phyloP scores from a whole-genome alignment of 2,113 vertebrate genomes.

The Podarcis cretensis region DNA sequence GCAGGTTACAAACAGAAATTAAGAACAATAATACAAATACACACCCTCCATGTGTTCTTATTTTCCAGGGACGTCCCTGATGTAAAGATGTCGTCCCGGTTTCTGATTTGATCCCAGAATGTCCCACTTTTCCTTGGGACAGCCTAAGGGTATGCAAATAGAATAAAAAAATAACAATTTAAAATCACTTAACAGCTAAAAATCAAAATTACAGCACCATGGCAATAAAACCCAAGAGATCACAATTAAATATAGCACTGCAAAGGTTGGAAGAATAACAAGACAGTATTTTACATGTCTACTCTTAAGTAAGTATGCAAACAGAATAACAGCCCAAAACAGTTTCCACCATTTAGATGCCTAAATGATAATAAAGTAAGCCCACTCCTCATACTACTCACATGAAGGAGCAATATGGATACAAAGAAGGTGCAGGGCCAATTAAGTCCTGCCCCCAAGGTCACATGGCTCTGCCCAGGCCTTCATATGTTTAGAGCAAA shows the following conservation, averaged over 20 bases:
- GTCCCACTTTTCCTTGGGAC: too few relatives aligned
- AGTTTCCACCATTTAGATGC: background rate
- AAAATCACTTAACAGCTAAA: background rate
- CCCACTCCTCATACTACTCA: too few relatives aligned
- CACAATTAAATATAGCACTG: background rate
- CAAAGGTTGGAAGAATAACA: background rate
- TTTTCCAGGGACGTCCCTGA: too few relatives aligned
- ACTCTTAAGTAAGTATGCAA: background rate
- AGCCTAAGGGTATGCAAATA: background rate
- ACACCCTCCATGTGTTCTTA: too few relatives aligned
- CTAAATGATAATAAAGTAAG: background rate
- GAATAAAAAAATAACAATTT: background rate
- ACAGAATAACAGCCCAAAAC: too few relatives aligned
- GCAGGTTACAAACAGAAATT: background rate
- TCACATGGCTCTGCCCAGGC: too few relatives aligned
- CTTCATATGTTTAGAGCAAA: too few relatives aligned
- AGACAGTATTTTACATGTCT: background rate
- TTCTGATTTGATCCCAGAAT: too few relatives aligned
- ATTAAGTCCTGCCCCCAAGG: too few relatives aligned
- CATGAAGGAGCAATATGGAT: too few relatives aligned
- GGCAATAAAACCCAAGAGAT: background rate
- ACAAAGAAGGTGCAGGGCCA: too few relatives aligned
- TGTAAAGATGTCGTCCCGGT: too few relatives aligned
- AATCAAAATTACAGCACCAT: background rate
- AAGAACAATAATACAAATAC: background rate